Evolutionary conservation across 2,888 invertebrate genomes (phyloP).

Genomic region (Eilema depressum): DNA sequence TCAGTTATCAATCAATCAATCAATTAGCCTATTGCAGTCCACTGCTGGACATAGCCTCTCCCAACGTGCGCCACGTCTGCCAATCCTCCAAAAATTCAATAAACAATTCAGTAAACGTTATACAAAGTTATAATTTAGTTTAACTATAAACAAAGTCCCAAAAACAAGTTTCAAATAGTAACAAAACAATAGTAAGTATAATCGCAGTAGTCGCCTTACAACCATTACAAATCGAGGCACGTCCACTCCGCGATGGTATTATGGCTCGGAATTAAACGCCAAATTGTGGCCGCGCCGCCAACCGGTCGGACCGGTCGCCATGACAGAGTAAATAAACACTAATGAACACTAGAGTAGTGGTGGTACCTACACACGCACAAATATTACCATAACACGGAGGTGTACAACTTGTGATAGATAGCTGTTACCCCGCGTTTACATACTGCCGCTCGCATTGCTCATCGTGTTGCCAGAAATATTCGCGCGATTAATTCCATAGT

Average conservation of each 20-base stretch:
- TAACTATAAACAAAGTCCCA: background rate
- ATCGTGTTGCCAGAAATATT: too few species aligned
- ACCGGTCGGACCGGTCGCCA: conserved; percentile 22
- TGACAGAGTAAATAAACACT: conserved; percentile 22
- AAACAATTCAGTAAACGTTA: background rate
- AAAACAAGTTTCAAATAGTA: conserved; percentile 8
- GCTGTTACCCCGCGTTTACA: too few species aligned
- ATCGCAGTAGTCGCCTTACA: conserved; percentile 20
- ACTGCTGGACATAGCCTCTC: too few species aligned
- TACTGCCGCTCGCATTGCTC: too few species aligned
- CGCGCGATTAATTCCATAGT: too few species aligned
- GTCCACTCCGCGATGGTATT: conserved; percentile 22
- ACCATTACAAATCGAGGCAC: conserved; percentile 21
- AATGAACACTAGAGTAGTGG: conserved; percentile 11
- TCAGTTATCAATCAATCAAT: too few species aligned
- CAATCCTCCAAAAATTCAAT: too few species aligned
- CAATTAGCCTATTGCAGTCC: too few species aligned
- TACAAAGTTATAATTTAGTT: background rate
- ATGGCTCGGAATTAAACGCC: conserved; percentile 25
- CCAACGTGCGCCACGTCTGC: too few species aligned
- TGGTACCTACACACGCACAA: conserved; percentile 5
- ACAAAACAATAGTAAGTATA: conserved; percentile 17
- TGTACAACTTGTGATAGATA: background rate
- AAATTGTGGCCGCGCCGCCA: conserved; percentile 16
- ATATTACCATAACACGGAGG: background rate